Evolutionary conservation across 2,888 invertebrate genomes (phyloP).

Genomic region (Rhamnusium bicolor): DNA sequence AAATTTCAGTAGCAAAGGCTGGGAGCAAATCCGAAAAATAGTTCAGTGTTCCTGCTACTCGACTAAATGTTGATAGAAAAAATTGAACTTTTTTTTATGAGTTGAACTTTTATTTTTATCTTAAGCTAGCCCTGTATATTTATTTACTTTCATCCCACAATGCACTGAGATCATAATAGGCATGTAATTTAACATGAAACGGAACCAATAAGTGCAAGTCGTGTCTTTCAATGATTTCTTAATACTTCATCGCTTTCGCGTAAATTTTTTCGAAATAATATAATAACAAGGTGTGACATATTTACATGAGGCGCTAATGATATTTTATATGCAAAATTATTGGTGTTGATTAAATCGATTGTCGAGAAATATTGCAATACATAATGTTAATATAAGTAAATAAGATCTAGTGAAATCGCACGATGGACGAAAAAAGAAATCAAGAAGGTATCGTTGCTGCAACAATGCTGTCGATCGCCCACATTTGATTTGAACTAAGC

Average conservation of each 20-base stretch:
- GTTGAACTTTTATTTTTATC: too few species aligned
- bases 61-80: too few species aligned
- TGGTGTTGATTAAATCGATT: conserved; percentile 27
- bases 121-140: background rate
- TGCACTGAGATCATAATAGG: too few species aligned
- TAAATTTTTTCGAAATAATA: conserved; percentile 47
- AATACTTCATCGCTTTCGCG: conserved; percentile 23
- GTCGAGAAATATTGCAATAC: conserved; percentile 24
- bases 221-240: background rate
- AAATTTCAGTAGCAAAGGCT: too few species aligned
- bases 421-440: conserved; percentile 44
- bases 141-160: background rate
- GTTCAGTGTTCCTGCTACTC: too few species aligned
- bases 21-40: too few species aligned
- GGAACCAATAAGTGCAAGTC: background rate
- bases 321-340: conserved; percentile 44
- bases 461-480: conserved; percentile 49
- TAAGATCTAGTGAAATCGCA: conserved; percentile 46
- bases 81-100: too few species aligned
- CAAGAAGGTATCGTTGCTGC: conserved; percentile 49
- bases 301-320: conserved; percentile 46
- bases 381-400: conserved; percentile 45
- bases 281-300: conserved; percentile 54
- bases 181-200: background rate
- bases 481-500: conserved; percentile 46